Conservation (phyloP, 2,888 invertebrate species). For the Drosophila cognata region DNA sequence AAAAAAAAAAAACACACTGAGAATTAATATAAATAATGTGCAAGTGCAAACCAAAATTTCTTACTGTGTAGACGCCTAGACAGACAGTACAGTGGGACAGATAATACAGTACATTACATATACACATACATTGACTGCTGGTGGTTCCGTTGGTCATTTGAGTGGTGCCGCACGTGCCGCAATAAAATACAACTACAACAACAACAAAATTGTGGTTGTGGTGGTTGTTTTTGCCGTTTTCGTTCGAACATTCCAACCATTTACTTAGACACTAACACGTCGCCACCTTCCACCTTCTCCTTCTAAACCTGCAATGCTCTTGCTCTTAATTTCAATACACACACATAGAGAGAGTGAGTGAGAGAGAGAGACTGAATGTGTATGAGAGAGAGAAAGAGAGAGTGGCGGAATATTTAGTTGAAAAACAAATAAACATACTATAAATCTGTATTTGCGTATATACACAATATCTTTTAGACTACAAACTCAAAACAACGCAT, state of each 20-base stretch:
- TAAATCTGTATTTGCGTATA: constrained; percentile 45
- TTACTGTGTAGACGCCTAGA: constrained; percentile 12
- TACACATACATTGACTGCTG: constrained; percentile 4
- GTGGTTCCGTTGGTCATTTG: constrained; percentile 38
- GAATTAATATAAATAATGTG: not conserved
- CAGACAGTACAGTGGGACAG: constrained; percentile 9
- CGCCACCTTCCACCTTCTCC: not conserved
- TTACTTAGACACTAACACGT: constrained; percentile 13
- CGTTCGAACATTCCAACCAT: constrained; percentile 31
- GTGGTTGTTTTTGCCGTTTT: constrained; percentile 2
- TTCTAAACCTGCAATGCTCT: constrained; percentile 16
- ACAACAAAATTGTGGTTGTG: not conserved
- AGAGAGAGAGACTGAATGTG: not conserved
- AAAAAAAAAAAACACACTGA: not conserved
- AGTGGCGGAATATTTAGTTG: constrained; percentile 48
- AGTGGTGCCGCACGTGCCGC: constrained; percentile 56
- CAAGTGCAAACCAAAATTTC: not conserved
- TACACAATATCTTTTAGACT: constrained; percentile 39
- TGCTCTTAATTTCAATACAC: constrained; percentile 59
- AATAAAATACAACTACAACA: not conserved
- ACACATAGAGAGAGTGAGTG: not conserved
- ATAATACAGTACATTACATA: not conserved
- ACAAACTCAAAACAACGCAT: constrained; percentile 26
- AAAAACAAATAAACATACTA: constrained; percentile 66
- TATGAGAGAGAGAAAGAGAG: constrained; percentile 12